Percentiles rank a stretch among this genome's conserved stretches.
phyloP scores from a whole-genome alignment of 2,797 vertebrate species.

The Cyprinodon diabolis region DNA sequence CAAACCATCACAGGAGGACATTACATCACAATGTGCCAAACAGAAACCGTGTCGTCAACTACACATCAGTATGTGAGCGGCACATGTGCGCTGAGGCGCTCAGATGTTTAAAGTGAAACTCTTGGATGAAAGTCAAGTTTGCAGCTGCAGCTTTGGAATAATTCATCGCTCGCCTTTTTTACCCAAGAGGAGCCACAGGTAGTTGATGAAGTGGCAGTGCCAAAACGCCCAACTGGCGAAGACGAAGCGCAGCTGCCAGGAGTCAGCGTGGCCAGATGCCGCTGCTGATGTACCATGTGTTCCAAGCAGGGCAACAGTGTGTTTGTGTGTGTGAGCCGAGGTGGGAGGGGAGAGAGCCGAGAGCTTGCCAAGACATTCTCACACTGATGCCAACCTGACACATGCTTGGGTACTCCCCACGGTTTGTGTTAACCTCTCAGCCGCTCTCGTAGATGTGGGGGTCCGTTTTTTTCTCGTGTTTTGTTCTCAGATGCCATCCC shows the following conservation, averaged over 20 bases:
- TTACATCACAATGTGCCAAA: slow-evolving; percentile 19
- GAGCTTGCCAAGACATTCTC: slow-evolving; percentile 85
- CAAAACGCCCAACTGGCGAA: slow-evolving; percentile 89
- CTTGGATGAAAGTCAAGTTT: slow-evolving; percentile 85
- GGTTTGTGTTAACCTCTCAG: slow-evolving; percentile 79
- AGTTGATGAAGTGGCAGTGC: slow-evolving; percentile 89
- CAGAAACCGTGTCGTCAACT: slow-evolving; percentile 40
- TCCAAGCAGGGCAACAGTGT: slow-evolving; percentile 85
- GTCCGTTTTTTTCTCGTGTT: slow-evolving; percentile 58
- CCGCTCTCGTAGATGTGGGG: slow-evolving; percentile 72
- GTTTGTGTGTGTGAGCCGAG: slow-evolving; percentile 76
- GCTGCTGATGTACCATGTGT: slow-evolving; percentile 87
- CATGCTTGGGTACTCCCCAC: slow-evolving; percentile 82
- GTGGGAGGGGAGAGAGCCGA: slow-evolving; percentile 75
- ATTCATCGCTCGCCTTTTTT: slow-evolving; percentile 80
- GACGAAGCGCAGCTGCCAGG: slow-evolving; percentile 87
- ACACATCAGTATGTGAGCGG: slow-evolving; percentile 70
- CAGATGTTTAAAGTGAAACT: slow-evolving; percentile 76
- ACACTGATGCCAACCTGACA: slow-evolving; percentile 86
- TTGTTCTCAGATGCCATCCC: slow-evolving; percentile 55
- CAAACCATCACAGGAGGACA: slow-evolving; percentile 23
- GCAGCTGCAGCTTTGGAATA: slow-evolving; percentile 83
- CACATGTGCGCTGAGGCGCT: slow-evolving; percentile 62
- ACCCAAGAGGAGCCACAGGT: slow-evolving; percentile 87
- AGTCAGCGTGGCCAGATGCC: slow-evolving; percentile 88